Conservation (phyloP, 2,113 vertebrate species). For the Callaeas wilsoni region DNA sequence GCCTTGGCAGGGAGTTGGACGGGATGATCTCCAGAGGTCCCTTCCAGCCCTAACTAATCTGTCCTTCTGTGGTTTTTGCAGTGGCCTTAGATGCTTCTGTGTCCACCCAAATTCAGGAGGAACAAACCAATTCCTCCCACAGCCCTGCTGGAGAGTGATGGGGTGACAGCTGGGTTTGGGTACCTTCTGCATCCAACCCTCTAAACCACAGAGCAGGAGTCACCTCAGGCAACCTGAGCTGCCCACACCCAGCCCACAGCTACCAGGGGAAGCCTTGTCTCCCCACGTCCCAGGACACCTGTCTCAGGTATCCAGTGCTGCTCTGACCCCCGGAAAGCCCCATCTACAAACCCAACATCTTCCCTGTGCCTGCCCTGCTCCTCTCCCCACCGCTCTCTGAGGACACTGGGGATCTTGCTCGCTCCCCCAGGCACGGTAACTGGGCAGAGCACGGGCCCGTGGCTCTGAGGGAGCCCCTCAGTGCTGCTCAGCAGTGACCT, state of each 20-base stretch:
- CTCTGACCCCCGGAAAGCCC: background rate
- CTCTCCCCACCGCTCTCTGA: background rate
- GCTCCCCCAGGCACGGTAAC: fast-evolving
- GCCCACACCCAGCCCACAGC: background rate
- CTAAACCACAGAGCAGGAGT: background rate
- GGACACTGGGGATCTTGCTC: background rate
- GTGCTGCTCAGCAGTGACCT: background rate
- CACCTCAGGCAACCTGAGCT: background rate
- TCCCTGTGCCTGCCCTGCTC: fast-evolving
- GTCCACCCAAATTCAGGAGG: background rate
- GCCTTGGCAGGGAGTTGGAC: background rate
- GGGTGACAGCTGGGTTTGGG: background rate
- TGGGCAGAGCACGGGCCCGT: background rate
- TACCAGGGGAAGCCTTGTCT: background rate
- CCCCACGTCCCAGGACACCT: background rate
- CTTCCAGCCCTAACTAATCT: background rate
- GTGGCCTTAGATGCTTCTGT: background rate
- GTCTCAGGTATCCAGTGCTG: background rate
- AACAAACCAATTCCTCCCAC: background rate
- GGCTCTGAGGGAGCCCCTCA: background rate
- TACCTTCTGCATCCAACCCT: background rate
- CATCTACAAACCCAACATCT: background rate
- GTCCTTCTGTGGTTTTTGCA: background rate
- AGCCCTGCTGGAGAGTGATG: background rate
- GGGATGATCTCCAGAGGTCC: background rate